These are phyloP conservation scores for Acanthornis magna DNA, from an alignment of 2,797 vertebrate genomes.

Conservation along the genomic window DNA sequence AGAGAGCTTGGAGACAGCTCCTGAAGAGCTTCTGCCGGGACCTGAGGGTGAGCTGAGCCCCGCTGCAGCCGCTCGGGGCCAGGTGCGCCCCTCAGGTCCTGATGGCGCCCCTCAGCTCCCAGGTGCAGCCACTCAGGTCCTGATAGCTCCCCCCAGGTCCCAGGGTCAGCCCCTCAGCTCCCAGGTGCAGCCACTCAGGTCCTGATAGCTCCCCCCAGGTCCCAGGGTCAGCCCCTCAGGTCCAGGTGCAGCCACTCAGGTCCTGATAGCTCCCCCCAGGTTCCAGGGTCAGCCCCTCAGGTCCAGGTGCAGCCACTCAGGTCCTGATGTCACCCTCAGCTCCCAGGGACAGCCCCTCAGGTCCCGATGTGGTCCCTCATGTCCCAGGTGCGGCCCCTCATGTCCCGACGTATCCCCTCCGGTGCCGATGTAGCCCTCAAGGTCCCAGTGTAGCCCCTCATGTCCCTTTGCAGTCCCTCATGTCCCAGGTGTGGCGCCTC, in stretches of 20 bases:
- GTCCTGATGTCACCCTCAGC: neutral
- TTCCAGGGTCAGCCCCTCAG: neutral
- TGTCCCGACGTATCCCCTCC: too few relatives aligned
- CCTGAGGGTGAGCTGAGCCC: neutral
- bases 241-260: neutral
- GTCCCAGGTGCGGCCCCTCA: too few relatives aligned
- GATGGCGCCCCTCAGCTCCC: neutral
- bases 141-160: neutral
- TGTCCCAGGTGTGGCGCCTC: too few relatives aligned
- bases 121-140: neutral
- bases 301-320: neutral
- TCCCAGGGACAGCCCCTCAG: too few relatives aligned
- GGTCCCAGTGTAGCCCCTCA: too few relatives aligned
- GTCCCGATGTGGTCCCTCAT: too few relatives aligned
- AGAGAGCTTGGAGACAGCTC: fast-evolving
- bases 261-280: neutral
- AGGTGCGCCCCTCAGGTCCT: neutral
- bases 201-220: neutral
- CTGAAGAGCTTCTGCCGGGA: fast-evolving
- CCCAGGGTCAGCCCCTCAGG: neutral
- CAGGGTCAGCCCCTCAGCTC: neutral
- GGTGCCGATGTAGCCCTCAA: too few relatives aligned
- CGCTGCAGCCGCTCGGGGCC: too few relatives aligned
- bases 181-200: neutral
- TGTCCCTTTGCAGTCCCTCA: too few relatives aligned